Base-by-base conservation (phyloP, 2,113 vertebrate genomes). In the Tympanuchus pallidicinctus region DNA sequence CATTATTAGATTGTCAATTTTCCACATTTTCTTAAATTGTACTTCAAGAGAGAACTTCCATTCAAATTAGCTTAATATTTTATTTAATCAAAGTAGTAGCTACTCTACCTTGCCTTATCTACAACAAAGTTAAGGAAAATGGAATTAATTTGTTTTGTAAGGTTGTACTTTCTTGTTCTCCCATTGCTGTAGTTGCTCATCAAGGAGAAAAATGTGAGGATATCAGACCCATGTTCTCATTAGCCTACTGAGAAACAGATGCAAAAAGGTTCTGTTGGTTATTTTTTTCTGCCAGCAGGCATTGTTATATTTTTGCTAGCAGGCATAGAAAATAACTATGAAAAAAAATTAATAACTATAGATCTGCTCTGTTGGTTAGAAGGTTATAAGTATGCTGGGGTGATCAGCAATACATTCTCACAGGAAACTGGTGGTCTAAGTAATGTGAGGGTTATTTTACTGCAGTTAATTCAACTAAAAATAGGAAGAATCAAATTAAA, bases 251-350 rank as follows among this genome's bases (percentile, higher is more conserved):
- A 86, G 92, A 95, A 90, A 82, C 60, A 89, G 36, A 91, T 87
- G 48, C 54, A 48, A 88, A 90, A 74, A 13, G 3, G 40, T 89
- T 86, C 42, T 56, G 59, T 10, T 82, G 42, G 50, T 57, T 94
- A 94, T 81, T 95, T 91, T 91, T 95, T 94, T 93, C 66, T 91
- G 66, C 59, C 87, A 95, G 87, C 64, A 87, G 90, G 60, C 42
- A 24, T 47, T 89, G 38, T 52, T 84, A 34, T 48, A 73, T 54
- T 94, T 85, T 56, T 89, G 65, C 63, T 90, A 94, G 59, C 3
- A 94, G 80, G n/a, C 54, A 74, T 1, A 77, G 36, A 91, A 90
- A 45, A 65, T 60, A 93, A 88, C 40, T 78, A 67, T 43, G 40
- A 61, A 72, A 92, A 91, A 91, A 79, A 83, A 89, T 30, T 57